These are phyloP conservation scores for Latrodectus elegans DNA, from an alignment of 2,888 invertebrate genomes.

Conservation along the genomic window DNA sequence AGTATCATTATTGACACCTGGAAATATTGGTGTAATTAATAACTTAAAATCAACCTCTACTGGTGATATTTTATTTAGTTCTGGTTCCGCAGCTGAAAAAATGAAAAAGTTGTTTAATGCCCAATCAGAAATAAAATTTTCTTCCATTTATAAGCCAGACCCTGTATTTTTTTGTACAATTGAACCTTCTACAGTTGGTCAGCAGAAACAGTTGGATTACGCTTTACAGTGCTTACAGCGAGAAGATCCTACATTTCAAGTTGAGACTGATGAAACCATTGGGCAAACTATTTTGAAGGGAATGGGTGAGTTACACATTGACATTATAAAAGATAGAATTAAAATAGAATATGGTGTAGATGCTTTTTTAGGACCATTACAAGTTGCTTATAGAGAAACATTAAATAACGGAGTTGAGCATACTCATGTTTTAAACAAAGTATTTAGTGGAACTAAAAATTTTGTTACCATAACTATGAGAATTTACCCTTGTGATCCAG, in stretches of 20 bases:
- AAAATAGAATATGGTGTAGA: conserved; percentile 91
- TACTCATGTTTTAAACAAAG: conserved; percentile 79
- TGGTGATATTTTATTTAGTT: conserved; percentile 75
- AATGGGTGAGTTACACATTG: conserved; percentile 98
- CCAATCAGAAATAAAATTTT: conserved; percentile 76
- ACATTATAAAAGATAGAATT: conserved; percentile 89
- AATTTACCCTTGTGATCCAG: conserved; percentile 77
- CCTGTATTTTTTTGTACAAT: conserved; percentile 98
- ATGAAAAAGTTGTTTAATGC: neutral
- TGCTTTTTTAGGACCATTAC: conserved; percentile 90
- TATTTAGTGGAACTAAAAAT: conserved; percentile 80
- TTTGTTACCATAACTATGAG: conserved; percentile 81
- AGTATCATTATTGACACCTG: conserved; percentile 80
- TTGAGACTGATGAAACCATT: conserved; percentile 82
- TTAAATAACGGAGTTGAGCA: conserved; percentile 76
- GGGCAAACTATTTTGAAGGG: conserved; percentile 93
- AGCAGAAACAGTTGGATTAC: conserved; percentile 84
- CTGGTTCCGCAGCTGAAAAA: conserved; percentile 30
- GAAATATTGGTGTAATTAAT: conserved; percentile 92
- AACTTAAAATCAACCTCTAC: conserved; percentile 84
- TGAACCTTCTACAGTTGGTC: conserved; percentile 88
- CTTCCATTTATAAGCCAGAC: conserved; percentile 85
- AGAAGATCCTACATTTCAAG: conserved; percentile 93
- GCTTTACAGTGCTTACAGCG: conserved; percentile 87
- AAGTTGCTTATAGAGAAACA: conserved; percentile 92